Percentiles rank a stretch among this genome's conserved stretches.
Conservation (phyloP, 35 echinoderm and acorn worm species). For the Heliocidaris erythrogramma region DNA sequence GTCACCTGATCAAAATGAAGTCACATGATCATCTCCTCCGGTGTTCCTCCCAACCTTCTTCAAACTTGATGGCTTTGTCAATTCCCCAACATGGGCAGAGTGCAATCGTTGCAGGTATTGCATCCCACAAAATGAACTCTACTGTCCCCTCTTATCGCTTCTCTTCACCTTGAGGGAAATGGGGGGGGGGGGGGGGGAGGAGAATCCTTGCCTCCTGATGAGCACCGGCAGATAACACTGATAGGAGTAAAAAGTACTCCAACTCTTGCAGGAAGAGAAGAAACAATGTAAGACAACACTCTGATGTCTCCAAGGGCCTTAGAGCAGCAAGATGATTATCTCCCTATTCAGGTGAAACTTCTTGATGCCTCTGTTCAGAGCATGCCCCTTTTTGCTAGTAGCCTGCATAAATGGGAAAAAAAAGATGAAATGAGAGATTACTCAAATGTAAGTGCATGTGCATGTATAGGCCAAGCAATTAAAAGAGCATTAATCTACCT, state of each 20-base stretch:
- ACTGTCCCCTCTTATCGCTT: neutral
- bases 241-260: neutral
- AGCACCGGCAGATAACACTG: neutral
- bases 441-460: neutral
- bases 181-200: no score
- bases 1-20: conserved; percentile 31
- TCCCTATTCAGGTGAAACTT: neutral
- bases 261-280: neutral
- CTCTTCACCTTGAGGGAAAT: neutral
- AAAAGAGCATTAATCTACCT: neutral
- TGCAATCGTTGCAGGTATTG: neutral
- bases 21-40: conserved; percentile 46
- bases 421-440: neutral
- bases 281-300: conserved; percentile 5
- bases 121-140: neutral
- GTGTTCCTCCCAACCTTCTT: neutral
- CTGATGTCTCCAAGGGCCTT: neutral
- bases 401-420: neutral
- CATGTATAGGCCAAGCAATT: neutral
- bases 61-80: neutral
- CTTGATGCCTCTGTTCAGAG: neutral
- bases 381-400: neutral
- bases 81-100: neutral
- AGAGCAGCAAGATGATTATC: neutral
- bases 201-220: neutral